Evolutionary conservation across 1,140 invertebrate genomes (phyloP).

Genomic region (Pomacea maculata): DNA sequence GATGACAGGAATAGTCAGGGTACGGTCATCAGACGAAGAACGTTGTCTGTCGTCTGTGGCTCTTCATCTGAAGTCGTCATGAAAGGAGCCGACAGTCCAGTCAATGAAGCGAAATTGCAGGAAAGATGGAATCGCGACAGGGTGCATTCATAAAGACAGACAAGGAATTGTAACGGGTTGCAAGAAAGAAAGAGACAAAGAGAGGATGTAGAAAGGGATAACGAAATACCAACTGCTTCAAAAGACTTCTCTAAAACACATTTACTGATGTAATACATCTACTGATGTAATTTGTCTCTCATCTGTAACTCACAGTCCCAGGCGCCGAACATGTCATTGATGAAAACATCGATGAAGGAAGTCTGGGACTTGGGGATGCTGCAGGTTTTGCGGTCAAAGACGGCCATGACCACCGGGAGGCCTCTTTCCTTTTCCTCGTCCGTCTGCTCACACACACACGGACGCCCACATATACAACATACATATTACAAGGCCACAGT

Average conservation of each 20-base stretch:
- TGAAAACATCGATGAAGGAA: constrained; percentile 96
- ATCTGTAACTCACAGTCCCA: constrained; percentile 84
- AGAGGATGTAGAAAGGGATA: background rate
- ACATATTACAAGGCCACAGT: no score
- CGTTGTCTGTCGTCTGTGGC: no score
- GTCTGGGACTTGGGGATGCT: constrained; percentile 97
- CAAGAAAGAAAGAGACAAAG: background rate
- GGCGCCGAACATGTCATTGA: constrained; percentile 95
- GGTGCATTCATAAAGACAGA: background rate
- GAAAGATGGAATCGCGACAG: background rate
- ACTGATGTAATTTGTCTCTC: background rate
- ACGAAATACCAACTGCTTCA: background rate
- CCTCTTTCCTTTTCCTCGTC: constrained; percentile 88
- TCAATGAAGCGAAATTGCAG: background rate
- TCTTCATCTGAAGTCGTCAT: background rate
- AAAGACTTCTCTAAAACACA: background rate
- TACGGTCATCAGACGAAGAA: background rate
- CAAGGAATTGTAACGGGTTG: background rate
- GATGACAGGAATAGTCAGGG: no score
- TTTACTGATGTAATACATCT: background rate
- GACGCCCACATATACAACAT: no score
- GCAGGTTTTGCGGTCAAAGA: constrained; percentile 91
- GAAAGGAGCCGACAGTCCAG: background rate
- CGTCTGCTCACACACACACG: constrained; percentile 71
- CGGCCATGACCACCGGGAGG: constrained; percentile 94